phyloP scores from a whole-genome alignment of 2,888 invertebrate genomes.

The Sphaerolaimus hirsutus region DNA sequence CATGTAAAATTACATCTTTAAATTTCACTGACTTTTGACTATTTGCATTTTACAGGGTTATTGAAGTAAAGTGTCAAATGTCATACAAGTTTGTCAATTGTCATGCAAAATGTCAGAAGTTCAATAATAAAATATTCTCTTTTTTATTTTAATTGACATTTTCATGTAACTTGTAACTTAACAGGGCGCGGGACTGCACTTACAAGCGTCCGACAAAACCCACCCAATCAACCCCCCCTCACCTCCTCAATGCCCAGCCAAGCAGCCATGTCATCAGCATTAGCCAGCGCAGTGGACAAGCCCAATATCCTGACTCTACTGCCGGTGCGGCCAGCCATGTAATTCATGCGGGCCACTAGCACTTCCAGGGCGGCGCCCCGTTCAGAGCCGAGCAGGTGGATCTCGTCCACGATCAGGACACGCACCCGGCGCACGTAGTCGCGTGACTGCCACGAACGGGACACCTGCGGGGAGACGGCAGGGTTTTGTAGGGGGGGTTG shows the following conservation, averaged over 20 bases:
- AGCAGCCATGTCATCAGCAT: conserved; percentile 79
- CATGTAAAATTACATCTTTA: background rate
- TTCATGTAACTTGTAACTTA: too few species aligned
- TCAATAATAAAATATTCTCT: too few species aligned
- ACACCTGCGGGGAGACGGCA: too few species aligned
- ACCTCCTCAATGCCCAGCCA: conserved; percentile 56
- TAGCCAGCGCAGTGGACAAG: conserved; percentile 84
- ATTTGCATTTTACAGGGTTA: too few species aligned
- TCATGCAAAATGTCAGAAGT: too few species aligned
- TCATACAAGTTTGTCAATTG: too few species aligned
- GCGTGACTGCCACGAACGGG: conserved; percentile 80
- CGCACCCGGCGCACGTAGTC: conserved; percentile 46
- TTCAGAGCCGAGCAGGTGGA: conserved; percentile 65
- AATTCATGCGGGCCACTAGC: conserved; percentile 86
- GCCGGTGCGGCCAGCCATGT: conserved; percentile 67
- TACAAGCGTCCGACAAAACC: background rate
- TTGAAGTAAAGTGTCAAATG: too few species aligned
- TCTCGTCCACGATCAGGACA: conserved; percentile 65
- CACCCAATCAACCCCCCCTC: too few species aligned
- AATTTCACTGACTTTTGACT: background rate
- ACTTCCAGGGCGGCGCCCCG: conserved; percentile 54
- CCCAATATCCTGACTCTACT: conserved; percentile 63
- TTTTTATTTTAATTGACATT: too few species aligned
- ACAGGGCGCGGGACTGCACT: background rate
- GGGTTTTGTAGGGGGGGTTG: too few species aligned